phyloP scores from a whole-genome alignment of 2,113 vertebrate genomes.

The Entelurus aequoreus region DNA sequence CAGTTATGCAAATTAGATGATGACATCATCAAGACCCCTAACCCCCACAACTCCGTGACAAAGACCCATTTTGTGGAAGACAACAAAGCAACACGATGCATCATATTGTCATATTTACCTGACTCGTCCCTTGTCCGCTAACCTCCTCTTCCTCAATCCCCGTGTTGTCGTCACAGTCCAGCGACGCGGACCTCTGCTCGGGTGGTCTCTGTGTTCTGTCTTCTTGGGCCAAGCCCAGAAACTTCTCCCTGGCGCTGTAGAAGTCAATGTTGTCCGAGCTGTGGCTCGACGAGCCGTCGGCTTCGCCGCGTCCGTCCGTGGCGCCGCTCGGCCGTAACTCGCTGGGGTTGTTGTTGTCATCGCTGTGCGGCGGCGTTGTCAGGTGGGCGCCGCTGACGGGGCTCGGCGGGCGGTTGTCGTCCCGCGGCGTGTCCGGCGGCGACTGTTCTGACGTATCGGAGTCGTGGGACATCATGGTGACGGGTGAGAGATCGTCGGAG shows the following conservation, averaged over 20 bases:
- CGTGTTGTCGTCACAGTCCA: slow-evolving; percentile 66
- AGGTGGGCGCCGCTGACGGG: neutral
- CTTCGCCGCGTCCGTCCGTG: slow-evolving; percentile 21
- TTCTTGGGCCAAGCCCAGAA: slow-evolving; percentile 86
- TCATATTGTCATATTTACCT: slow-evolving; percentile 8
- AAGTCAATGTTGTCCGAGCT: slow-evolving; percentile 89
- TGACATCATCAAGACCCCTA: too few relatives aligned
- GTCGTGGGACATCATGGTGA: slow-evolving; percentile 34
- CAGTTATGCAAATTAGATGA: too few relatives aligned
- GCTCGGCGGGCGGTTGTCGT: slow-evolving; percentile 31
- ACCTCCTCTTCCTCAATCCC: slow-evolving; percentile 57
- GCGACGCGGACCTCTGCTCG: slow-evolving; percentile 63
- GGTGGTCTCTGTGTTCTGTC: slow-evolving; percentile 63
- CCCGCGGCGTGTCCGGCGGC: slow-evolving; percentile 22
- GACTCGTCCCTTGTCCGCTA: slow-evolving; percentile 16
- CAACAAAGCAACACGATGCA: too few relatives aligned
- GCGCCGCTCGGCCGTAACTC: neutral
- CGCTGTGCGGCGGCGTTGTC: slow-evolving; percentile 1
- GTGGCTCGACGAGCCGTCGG: slow-evolving; percentile 65
- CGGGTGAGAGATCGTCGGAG: slow-evolving; percentile 41
- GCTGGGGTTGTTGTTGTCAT: slow-evolving; percentile 52
- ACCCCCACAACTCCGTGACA: too few relatives aligned
- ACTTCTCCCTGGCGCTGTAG: slow-evolving; percentile 90
- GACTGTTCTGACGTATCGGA: slow-evolving; percentile 28
- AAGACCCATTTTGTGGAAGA: too few relatives aligned